Conservation (phyloP, 2,888 invertebrate species). For the Cabera pusaria region DNA sequence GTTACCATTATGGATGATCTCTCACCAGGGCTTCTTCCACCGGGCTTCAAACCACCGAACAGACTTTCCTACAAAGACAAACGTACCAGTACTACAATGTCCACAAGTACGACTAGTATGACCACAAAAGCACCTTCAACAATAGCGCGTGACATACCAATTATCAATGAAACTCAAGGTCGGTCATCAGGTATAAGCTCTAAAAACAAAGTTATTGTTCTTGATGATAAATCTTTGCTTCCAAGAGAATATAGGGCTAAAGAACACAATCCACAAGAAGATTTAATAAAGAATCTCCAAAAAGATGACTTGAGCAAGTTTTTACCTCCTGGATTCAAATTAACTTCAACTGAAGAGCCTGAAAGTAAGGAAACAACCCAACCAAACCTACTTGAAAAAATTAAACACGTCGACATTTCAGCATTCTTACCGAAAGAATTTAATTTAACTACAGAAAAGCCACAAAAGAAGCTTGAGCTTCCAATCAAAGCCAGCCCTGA, state of each 20-base stretch:
- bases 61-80: conserved; percentile 79
- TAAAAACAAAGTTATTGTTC: conserved; percentile 82
- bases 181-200: conserved; percentile 79
- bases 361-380: conserved; percentile 54
- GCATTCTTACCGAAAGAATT: conserved; percentile 86
- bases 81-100: conserved; percentile 78
- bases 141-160: conserved; percentile 43
- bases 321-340: conserved; percentile 87
- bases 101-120: conserved; percentile 53
- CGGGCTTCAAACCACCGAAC: conserved; percentile 83
- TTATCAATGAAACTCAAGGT: conserved; percentile 69
- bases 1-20: conserved; percentile 85
- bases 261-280: conserved; percentile 63
- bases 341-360: conserved; percentile 52
- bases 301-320: conserved; percentile 84
- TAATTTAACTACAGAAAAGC: conserved; percentile 67
- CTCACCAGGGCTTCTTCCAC: conserved; percentile 81
- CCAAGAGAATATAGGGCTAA: conserved; percentile 82
- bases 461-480: conserved; percentile 46
- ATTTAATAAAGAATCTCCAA: conserved; percentile 71
- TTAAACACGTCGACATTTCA: conserved; percentile 73
- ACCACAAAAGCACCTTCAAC: conserved; percentile 39
- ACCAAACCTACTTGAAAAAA: conserved; percentile 51
- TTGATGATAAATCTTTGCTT: conserved; percentile 79
- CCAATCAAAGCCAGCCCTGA: conserved; percentile 64